A percentile compares a stretch with the other conserved stretches of the same genome.
phyloP scores from a whole-genome alignment of 2,113 vertebrate species.

The Atlantisia rogersi region DNA sequence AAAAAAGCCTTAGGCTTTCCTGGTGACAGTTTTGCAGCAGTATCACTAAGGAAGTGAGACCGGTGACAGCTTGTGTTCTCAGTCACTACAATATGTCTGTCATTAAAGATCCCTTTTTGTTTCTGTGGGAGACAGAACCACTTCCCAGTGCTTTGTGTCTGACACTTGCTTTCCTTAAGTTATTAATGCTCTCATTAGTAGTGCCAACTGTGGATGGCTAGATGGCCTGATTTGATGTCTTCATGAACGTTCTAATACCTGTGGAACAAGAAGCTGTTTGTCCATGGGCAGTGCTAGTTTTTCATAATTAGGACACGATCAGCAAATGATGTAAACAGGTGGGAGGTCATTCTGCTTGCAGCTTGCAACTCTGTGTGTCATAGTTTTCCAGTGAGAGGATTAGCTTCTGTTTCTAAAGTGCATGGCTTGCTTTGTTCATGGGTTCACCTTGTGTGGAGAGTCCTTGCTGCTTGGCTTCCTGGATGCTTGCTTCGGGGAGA shows the following conservation, averaged over 20 bases:
- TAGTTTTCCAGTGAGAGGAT: conserved; percentile 27
- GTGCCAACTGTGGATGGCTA: conserved; percentile 18
- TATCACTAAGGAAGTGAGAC: background rate
- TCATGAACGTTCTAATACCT: conserved; percentile 56
- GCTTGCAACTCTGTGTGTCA: conserved; percentile 27
- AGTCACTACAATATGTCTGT: background rate
- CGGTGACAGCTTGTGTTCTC: background rate
- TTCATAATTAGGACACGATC: conserved; percentile 20
- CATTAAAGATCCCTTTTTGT: background rate
- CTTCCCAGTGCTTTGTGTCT: conserved; percentile 6
- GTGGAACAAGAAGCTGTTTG: conserved; percentile 44
- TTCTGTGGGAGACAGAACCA: background rate
- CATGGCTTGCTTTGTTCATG: conserved; percentile 49
- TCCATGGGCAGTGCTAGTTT: background rate
- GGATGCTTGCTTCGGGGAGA: conserved; percentile 12
- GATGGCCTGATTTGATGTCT: conserved; percentile 36
- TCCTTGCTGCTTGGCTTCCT: background rate
- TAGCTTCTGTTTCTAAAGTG: conserved; percentile 42
- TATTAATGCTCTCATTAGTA: conserved; percentile 54
- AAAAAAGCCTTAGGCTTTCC: background rate
- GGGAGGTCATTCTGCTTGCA: conserved; percentile 29
- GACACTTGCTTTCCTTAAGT: conserved; percentile 39
- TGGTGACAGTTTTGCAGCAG: background rate
- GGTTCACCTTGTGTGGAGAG: conserved; percentile 41
- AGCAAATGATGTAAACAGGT: conserved; percentile 9